These are phyloP conservation scores for Bergia sp. DNA, from an alignment of 92 coral and sea anemone species.

Conservation along the genomic window DNA sequence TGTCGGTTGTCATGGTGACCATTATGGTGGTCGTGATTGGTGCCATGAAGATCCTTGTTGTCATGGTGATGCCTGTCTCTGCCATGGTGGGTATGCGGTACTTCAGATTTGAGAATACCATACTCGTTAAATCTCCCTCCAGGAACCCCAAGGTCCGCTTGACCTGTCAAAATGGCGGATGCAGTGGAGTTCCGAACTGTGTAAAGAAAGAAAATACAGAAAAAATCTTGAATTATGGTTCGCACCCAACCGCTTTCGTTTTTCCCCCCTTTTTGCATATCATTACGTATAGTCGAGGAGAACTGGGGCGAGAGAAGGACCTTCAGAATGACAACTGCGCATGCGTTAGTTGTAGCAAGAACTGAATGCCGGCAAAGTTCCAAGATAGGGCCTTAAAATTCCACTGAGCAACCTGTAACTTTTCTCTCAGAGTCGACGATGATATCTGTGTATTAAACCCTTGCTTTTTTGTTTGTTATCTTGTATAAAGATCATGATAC, in stretches of 20 bases:
- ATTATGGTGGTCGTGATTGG: neutral
- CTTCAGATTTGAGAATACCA: conserved; percentile 1
- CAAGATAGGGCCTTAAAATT: no score
- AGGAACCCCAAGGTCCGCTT: neutral
- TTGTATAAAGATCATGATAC: no score
- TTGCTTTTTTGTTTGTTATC: no score
- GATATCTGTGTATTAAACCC: no score
- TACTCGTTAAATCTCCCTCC: neutral
- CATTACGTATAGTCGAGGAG: neutral
- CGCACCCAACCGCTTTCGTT: neutral
- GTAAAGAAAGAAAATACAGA: neutral
- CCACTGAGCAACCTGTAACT: no score
- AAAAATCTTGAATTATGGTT: neutral
- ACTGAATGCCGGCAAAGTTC: no score
- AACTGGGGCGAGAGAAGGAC: neutral
- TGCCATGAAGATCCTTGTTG: neutral
- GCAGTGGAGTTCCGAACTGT: conserved; percentile 32
- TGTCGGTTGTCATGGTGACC: neutral
- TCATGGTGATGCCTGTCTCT: conserved; percentile 4
- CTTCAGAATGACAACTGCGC: no score
- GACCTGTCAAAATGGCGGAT: neutral
- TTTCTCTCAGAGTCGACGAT: no score
- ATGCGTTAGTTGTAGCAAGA: no score
- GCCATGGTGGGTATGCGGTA: neutral
- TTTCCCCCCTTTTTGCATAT: no score